Evolutionary conservation across 1,140 invertebrate species (phyloP), one percentile per base, ranked within the genome.

Genomic region (Drosophila parvula): DNA sequence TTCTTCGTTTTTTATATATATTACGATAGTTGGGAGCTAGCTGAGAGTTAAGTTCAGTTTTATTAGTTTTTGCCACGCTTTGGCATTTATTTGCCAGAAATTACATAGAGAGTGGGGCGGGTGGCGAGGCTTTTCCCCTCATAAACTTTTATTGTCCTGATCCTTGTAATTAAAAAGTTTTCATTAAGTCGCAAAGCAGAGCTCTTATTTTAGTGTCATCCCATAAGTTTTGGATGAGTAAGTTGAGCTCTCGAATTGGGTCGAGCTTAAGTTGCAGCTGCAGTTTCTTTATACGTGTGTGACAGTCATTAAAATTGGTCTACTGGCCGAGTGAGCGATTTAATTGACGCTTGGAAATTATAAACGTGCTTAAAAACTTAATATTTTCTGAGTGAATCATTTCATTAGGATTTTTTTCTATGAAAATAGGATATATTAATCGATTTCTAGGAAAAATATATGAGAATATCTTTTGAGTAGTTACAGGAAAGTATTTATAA

Each of bases 141-240:
- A 83, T 83, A 88, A 88, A 88, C 71, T 88, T 89, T 88, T 83
- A 88, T 88, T 89, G 83, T 79, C 67, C 67, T 83, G 83, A 88
- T 83, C 67, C 71, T 77, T 45, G 84, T 89, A 89, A 88, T 88
- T 88, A 89, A 88, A 88, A 88, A 88, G 60, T 88, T 89, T 83
- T 56, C 50, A 76, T 77, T 60, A 88, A 82, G 74, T 78, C 74
- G 48, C 41, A 16, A 50, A 34, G 65, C 32, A 36, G 59, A 58
- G 60, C 38, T 59, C 60, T 32, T 38, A 67, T 55, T 81, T 81
- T 67, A 67, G 59, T 73, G 79, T 78, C 79, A 78, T 48, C 50
- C 53, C 45, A 45, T 67, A 57, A 55, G 60, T 55, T 53, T 41
- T 53, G 30, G 43, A 58, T 69, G 64, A 74, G 5, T 48, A 22